Evolutionary conservation across 1,140 invertebrate species (phyloP).

Genomic region (Ceratina japonica): DNA sequence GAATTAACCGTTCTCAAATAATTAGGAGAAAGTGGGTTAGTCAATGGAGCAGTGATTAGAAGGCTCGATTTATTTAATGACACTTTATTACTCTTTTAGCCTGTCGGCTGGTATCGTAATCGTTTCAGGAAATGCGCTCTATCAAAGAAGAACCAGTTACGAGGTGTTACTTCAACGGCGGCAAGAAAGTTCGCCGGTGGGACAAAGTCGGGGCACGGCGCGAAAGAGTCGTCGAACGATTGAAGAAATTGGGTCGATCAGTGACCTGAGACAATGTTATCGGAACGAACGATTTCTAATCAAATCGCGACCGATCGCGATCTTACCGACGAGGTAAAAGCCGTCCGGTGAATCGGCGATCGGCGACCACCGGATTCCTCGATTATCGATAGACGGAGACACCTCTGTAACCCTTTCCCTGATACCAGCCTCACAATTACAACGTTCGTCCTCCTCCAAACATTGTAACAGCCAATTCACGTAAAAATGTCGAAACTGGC

Average conservation of each 20-base stretch:
- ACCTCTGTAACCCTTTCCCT: conserved; percentile 56
- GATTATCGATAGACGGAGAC: conserved; percentile 74
- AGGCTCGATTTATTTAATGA: background rate
- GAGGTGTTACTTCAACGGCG: background rate
- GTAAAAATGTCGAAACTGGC: no score
- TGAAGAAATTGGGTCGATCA: background rate
- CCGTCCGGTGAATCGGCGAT: conserved; percentile 29
- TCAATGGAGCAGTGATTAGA: no score
- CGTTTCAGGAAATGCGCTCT: background rate
- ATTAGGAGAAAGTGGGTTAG: no score
- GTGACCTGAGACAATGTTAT: background rate
- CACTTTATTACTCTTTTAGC: background rate
- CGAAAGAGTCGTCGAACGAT: background rate
- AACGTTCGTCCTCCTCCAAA: no score
- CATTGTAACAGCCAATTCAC: no score
- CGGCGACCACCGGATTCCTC: conserved; percentile 32
- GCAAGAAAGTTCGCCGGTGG: background rate
- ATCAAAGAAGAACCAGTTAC: conserved; percentile 3
- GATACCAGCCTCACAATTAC: background rate
- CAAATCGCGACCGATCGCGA: conserved; percentile 24
- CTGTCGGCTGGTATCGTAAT: background rate
- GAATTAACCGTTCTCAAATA: no score
- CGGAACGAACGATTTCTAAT: background rate
- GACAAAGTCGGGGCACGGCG: background rate
- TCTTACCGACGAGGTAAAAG: conserved; percentile 70